Base-by-base conservation (phyloP, 2,797 vertebrate genomes). In the Mareca penelope region DNA sequence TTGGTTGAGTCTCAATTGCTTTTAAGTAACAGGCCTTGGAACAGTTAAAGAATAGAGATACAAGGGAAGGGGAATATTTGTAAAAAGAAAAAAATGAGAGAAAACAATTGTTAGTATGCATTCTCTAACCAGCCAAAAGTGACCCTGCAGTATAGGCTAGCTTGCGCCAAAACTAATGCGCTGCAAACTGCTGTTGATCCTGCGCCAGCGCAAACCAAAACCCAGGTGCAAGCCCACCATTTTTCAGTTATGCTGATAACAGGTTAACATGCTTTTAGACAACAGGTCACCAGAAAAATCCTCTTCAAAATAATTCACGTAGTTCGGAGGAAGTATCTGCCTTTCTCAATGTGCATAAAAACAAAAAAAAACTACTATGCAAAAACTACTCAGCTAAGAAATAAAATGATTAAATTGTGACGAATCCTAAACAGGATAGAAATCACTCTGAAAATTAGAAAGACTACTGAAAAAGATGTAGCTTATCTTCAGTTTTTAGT, bases 1-100 rank as follows among this genome's bases (percentile, higher is more conserved):
- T 99, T 95, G 99, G 99, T 98, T 99, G 99, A 94, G 99, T 99
- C 98, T 99, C 99, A 98, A 99, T 99, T 97, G 99, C 99, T 98
- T 99, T 99, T 98, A 99, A 98, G 98, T 99, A 99, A 98, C 99
- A 99, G 95, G 99, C 99, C 99, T 99, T 99, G 94, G 98, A 97
- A 97, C 97, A 97, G 98, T 98, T 98, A 98, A 98, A 98, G 95
- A 97, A 98, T 96, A 97, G 98, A 97, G 94, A 96, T 97, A 97
- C 94, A 97, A 97, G 97, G 97, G 96, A 96, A 96, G 94, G 97
- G 97, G 97, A 98, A 95, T 97, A 95, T 97, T 98, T 94, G 97
- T 98, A 98, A 90, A 97, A 94, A 98, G 97, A 98, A 97, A 98
- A 96, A 97, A 97, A 97, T 94, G 95, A 97, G 97, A 97, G 93